Evolutionary conservation across 53 echinoderm and acorn worm species (phyloP), one percentile per base, ranked within the genome.

Genomic region (Holothuria leucospilota): DNA sequence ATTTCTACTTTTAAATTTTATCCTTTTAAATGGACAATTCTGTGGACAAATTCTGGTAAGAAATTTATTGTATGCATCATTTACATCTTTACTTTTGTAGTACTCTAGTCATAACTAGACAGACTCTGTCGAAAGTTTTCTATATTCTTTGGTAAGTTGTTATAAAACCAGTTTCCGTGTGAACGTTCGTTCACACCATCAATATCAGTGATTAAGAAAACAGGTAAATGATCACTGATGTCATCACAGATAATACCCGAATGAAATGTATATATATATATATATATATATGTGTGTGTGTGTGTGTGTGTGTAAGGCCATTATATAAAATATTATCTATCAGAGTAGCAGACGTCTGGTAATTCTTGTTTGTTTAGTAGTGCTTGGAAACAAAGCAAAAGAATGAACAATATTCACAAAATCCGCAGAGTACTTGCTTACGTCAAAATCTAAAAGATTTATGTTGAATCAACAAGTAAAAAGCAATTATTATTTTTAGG

Each of bases 141-240:
- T 63, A n/a, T 24, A n/a, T 6, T 63, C 26, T 63, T 63, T 5
- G 26, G 64, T 24, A 12, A 63, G 11, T n/a, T 63, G 26, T 63
- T 26, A 6, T 63, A 12, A 24, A 63, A 24, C 64, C 64, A 63
- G 7, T 11, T 63, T 6, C 4, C 64, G 26, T 63, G 64, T n/a
- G 6, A 7, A 63, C 64, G 42, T 42, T 42, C 42, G 5, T 42
- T 42, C 42, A 42, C 9, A 63, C 64, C 11, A 26, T 63, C 23
- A 6, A 63, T 63, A 26, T 63, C 64, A 63, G 23, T 63, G 64
- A 63, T n/a, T n/a, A n/a, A n/a, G n/a, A n/a, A n/a, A n/a, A n/a
- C n/a, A n/a, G n/a, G n/a, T n/a, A n/a, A n/a, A 26, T 63, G 64
- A 63, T 63, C 64, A 63, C 64, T 63, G 64, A 63, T 26, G 64